Percentiles rank a stretch among this genome's conserved stretches.
Conservation (phyloP, 2,888 invertebrate species). For the Oscheius sp. region DNA sequence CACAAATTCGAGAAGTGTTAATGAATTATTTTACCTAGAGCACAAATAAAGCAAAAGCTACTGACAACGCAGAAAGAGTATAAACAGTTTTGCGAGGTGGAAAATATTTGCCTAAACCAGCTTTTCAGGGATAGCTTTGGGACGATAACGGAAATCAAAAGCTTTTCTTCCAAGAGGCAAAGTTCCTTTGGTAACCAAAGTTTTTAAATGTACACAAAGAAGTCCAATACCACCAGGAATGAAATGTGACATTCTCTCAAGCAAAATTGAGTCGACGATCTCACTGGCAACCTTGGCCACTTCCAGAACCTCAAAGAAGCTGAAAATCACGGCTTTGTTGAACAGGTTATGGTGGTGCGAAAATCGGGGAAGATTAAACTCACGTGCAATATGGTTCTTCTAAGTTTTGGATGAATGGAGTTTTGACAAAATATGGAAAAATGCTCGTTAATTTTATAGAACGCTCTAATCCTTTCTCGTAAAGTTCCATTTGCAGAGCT, state of each 20-base stretch:
- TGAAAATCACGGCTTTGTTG: conserved; percentile 30
- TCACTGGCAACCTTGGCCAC: conserved; percentile 31
- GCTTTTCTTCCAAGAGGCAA: conserved; percentile 32
- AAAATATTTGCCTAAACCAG: conserved; percentile 1
- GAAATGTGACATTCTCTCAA: conserved; percentile 36
- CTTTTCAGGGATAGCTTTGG: conserved; percentile 3
- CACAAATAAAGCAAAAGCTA: no score
- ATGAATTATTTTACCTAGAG: no score
- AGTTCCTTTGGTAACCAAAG: conserved; percentile 33
- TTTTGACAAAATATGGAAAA: conserved; percentile 44
- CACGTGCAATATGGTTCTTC: conserved; percentile 47
- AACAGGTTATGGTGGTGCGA: not conserved
- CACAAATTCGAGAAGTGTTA: no score
- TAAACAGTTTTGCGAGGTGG: no score
- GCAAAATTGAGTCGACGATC: conserved; percentile 41
- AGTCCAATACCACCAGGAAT: conserved; percentile 38
- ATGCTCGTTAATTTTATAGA: conserved; percentile 35
- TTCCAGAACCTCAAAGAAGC: conserved; percentile 39
- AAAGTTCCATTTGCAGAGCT: conserved; percentile 38
- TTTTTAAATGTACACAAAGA: conserved; percentile 40
- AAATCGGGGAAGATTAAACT: conserved; percentile 11
- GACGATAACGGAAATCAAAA: conserved; percentile 29
- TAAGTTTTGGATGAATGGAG: conserved; percentile 33
- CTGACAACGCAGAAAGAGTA: no score
- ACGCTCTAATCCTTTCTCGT: conserved; percentile 30